Evolutionary conservation across 2,113 vertebrate genomes (phyloP).

Genomic region (Crocuta crocuta): DNA sequence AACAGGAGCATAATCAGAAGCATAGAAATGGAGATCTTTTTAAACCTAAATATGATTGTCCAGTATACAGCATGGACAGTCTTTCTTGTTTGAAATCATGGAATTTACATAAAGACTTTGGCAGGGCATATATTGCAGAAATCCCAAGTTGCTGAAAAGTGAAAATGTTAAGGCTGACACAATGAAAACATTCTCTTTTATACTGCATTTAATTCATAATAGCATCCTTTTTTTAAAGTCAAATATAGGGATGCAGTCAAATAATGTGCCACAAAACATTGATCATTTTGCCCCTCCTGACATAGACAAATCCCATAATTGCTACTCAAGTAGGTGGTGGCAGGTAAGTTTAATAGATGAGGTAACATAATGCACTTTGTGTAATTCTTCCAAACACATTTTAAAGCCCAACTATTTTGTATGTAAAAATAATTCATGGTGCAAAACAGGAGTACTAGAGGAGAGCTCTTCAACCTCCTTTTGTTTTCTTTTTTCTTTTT

Average conservation of each 20-base stretch:
- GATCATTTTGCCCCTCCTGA: neutral
- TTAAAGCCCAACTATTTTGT: neutral
- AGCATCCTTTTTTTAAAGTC: neutral
- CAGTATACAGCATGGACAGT: neutral
- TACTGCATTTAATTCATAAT: neutral
- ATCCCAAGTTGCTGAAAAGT: neutral
- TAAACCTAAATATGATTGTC: neutral
- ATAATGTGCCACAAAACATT: neutral
- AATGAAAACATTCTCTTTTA: constrained; percentile 20
- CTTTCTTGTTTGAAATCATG: neutral
- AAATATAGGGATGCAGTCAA: neutral
- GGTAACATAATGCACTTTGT: neutral
- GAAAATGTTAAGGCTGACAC: neutral
- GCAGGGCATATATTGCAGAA: neutral
- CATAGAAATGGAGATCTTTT: neutral
- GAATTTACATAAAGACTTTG: neutral
- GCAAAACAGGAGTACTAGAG: neutral
- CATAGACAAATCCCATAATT: neutral
- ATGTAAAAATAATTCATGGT: neutral
- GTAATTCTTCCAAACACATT: neutral
- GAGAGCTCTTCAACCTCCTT: neutral
- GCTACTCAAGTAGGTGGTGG: neutral
- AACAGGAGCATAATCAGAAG: neutral
- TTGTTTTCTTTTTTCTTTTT: neutral
- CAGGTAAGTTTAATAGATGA: neutral